Conservation (phyloP, 2,888 invertebrate genomes). For the Drosophila kambysellisi region DNA sequence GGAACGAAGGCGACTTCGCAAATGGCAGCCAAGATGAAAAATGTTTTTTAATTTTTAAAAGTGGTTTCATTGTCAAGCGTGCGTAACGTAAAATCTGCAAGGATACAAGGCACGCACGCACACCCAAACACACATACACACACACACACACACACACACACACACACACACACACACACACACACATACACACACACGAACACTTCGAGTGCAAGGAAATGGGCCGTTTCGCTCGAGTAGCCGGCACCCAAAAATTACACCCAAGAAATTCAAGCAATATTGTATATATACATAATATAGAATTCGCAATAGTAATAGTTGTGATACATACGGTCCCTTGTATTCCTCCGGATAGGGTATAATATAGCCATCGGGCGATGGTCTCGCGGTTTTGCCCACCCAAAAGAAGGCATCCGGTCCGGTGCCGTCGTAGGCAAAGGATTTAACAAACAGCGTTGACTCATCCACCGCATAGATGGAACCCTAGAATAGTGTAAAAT, state of each 20-base stretch:
- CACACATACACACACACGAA: constrained; percentile 14
- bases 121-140: constrained; percentile 15
- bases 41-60: constrained; percentile 84
- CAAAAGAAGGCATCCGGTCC: constrained; percentile 96
- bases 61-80: constrained; percentile 84
- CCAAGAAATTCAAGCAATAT: constrained; percentile 22
- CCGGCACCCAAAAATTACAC: constrained; percentile 36
- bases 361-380: constrained; percentile 92
- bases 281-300: background rate
- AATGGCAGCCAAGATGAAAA: constrained; percentile 81
- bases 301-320: constrained; percentile 21
- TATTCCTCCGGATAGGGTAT: constrained; percentile 95
- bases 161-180: constrained; percentile 20
- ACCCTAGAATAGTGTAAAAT: constrained; percentile 86
- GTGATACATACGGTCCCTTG: constrained; percentile 89
- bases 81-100: constrained; percentile 80
- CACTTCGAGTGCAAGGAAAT: constrained; percentile 55
- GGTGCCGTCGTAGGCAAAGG: constrained; percentile 94
- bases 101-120: constrained; percentile 55
- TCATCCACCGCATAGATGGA: constrained; percentile 95
- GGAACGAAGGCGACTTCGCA: constrained; percentile 62
- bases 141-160: too few relatives aligned
- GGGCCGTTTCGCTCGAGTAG: constrained; percentile 74
- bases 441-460: constrained; percentile 93
- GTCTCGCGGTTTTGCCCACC: constrained; percentile 93